Percentiles rank a stretch among this genome's conserved stretches.
These are phyloP conservation scores for Conger conger DNA, from an alignment of 2,113 vertebrate species.

Conservation along the genomic window DNA sequence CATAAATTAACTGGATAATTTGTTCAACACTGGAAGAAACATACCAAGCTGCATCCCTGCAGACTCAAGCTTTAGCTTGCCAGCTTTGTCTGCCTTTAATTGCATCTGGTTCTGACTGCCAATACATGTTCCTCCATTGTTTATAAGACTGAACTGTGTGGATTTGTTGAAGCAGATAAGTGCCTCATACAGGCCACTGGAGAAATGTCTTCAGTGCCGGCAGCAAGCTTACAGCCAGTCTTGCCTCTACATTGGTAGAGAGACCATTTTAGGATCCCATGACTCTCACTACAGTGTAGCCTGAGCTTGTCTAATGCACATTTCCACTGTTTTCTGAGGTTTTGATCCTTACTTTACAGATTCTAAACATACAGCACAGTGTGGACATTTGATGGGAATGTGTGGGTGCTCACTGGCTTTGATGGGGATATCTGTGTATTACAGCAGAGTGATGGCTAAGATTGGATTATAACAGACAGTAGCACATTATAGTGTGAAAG, in stretches of 20 bases:
- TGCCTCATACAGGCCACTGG: neutral
- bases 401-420: neutral
- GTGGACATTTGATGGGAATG: neutral
- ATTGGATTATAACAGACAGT: neutral
- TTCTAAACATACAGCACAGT: neutral
- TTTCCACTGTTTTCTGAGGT: neutral
- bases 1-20: slow-evolving; percentile 9
- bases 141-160: neutral
- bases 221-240: neutral
- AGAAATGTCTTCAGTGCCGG: neutral
- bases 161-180: neutral
- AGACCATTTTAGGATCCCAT: neutral
- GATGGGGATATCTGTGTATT: neutral
- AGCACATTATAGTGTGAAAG: neutral
- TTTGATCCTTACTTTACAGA: neutral
- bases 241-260: neutral
- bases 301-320: neutral
- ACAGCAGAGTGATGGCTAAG: neutral
- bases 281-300: neutral
- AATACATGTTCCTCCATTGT: slow-evolving; percentile 1
- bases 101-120: neutral
- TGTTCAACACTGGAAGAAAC: slow-evolving; percentile 9
- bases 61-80: neutral
- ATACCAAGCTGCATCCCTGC: neutral
- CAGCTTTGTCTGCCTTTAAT: slow-evolving; percentile 9